A percentile compares a stretch with the other conserved stretches of the same genome.
Evolutionary conservation across 2,113 vertebrate species (phyloP).

Genomic region (Osmerus eperlanus): DNA sequence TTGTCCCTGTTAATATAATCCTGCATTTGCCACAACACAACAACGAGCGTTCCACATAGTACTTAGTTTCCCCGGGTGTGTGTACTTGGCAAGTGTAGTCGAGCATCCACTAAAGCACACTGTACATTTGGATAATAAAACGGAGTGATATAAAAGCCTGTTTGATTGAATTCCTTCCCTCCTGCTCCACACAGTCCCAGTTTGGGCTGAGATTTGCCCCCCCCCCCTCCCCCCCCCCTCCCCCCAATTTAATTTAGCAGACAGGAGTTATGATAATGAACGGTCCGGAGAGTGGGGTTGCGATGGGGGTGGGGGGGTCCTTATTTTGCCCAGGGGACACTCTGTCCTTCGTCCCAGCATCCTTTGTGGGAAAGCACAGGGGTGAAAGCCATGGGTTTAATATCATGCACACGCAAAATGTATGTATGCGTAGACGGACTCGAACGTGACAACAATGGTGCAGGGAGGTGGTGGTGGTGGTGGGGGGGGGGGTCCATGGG

Average conservation of each 20-base stretch:
- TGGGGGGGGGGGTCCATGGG: slow-evolving; percentile 26
- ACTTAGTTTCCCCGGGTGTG: not conserved
- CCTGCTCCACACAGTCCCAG: slow-evolving; percentile 47
- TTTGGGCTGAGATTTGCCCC: slow-evolving; percentile 51
- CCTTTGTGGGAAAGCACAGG: slow-evolving; percentile 48
- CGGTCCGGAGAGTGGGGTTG: not conserved
- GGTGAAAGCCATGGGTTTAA: slow-evolving; percentile 57
- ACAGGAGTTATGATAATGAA: slow-evolving; percentile 71
- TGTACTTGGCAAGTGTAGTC: slow-evolving; percentile 2
- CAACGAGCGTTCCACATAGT: too few relatives aligned
- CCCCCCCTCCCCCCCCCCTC: slow-evolving; percentile 22
- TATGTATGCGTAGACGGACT: slow-evolving; percentile 60
- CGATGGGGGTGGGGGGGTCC: slow-evolving; percentile 21
- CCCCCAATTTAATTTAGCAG: slow-evolving; percentile 68
- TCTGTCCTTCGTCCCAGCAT: slow-evolving; percentile 51
- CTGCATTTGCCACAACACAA: too few relatives aligned
- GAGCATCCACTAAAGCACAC: slow-evolving; percentile 24
- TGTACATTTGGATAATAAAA: slow-evolving; percentile 69
- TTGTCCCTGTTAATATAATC: not conserved
- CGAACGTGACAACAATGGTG: slow-evolving; percentile 69
- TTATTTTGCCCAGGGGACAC: slow-evolving; percentile 56
- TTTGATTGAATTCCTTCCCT: slow-evolving; percentile 64
- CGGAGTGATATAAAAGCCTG: slow-evolving; percentile 49
- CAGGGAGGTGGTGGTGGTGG: slow-evolving; percentile 40
- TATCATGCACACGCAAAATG: slow-evolving; percentile 54